Conservation (phyloP, 2,797 vertebrate species). For the Tragelaphus eurycerus region DNA sequence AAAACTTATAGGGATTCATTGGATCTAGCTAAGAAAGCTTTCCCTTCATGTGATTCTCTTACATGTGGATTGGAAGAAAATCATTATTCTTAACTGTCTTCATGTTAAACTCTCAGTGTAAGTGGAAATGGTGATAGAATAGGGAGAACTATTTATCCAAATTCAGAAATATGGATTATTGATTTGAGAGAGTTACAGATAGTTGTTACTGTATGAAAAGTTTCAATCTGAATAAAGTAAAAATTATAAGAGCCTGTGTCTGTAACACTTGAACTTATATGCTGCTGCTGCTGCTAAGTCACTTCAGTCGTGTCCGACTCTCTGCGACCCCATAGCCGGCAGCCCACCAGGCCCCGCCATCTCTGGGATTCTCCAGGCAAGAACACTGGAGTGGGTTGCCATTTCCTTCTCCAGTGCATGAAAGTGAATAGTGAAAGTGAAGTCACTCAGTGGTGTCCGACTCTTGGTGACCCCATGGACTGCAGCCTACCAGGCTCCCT, state of each 20-base stretch:
- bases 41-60: not conserved
- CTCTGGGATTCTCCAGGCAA: no score
- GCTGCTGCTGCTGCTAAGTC: no score
- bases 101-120: not conserved
- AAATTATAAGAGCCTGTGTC: not conserved
- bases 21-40: not conserved
- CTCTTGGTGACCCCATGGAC: no score
- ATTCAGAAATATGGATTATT: not conserved
- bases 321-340: no score
- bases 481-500: no score
- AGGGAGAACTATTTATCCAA: not conserved
- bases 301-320: no score
- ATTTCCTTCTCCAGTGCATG: no score
- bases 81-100: not conserved
- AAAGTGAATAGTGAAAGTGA: no score
- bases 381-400: no score
- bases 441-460: no score
- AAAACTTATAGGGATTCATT: not conserved
- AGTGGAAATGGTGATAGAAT: not conserved
- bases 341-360: no score
- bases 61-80: not conserved
- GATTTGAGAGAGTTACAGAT: not conserved
- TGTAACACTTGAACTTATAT: not conserved
- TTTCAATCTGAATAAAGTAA: not conserved
- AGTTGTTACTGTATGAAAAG: not conserved